A percentile compares a stretch with the other conserved stretches of the same genome.
Conservation (phyloP, 2,888 invertebrate genomes). For the Zelleria hepariella region DNA sequence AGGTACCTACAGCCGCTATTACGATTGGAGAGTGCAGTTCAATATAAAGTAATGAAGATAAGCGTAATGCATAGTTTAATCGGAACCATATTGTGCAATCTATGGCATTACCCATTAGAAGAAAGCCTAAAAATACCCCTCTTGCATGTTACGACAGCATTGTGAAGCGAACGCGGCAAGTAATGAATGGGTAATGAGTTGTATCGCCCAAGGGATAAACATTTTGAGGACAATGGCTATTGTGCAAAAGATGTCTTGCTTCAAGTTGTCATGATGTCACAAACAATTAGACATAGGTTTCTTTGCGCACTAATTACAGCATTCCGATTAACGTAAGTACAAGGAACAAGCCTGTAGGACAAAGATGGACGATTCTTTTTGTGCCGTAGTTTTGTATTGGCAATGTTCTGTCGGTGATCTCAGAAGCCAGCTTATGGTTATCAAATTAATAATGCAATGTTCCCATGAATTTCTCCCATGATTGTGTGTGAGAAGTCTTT, state of each 20-base stretch:
- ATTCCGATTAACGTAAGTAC: too few relatives aligned
- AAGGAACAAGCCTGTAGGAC: too few relatives aligned
- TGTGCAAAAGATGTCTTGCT: constrained; percentile 16
- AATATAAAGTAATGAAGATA: background rate
- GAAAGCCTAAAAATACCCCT: background rate
- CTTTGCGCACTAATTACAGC: too few relatives aligned
- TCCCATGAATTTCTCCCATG: too few relatives aligned
- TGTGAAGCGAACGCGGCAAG: background rate
- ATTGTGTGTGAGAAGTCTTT: too few relatives aligned
- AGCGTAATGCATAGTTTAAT: background rate
- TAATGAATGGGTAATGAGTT: background rate
- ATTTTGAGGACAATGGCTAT: constrained; percentile 28
- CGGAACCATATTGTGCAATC: background rate
- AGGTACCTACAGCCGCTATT: background rate
- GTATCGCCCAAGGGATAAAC: constrained; percentile 21
- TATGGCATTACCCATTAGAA: background rate
- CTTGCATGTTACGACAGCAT: background rate
- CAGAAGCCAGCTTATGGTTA: too few relatives aligned
- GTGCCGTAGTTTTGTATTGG: too few relatives aligned
- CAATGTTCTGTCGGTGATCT: too few relatives aligned
- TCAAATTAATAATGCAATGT: too few relatives aligned
- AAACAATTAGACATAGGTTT: background rate
- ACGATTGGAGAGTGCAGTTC: background rate
- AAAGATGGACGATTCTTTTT: too few relatives aligned
- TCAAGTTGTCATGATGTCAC: background rate